Evolutionary conservation across 2,888 invertebrate genomes (phyloP).

Genomic region (Diarsia brunnea): DNA sequence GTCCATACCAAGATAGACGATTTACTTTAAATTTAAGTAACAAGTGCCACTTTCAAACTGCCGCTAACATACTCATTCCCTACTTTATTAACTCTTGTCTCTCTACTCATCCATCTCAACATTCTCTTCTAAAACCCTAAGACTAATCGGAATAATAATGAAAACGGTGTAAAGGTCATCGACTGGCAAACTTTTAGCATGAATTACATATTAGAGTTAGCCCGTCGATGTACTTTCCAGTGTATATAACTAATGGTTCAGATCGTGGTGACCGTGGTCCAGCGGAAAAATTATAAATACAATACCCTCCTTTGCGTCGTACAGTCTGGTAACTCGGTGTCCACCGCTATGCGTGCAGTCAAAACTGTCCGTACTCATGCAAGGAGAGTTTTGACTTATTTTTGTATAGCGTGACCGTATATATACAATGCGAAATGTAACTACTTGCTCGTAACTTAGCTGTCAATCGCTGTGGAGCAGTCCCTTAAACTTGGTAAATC

Average conservation of each 20-base stretch:
- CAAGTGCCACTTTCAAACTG: too few species aligned
- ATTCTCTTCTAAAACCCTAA: too few species aligned
- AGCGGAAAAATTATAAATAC: background rate
- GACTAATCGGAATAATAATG: background rate
- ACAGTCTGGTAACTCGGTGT: background rate
- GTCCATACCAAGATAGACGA: too few species aligned
- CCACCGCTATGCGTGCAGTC: too few species aligned
- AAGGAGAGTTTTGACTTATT: background rate
- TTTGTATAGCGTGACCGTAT: background rate
- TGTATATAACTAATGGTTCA: background rate
- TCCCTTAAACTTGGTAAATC: background rate
- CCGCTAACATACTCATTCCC: too few species aligned
- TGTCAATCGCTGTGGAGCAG: background rate
- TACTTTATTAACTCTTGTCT: too few species aligned
- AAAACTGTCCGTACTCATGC: too few species aligned
- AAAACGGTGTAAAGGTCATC: background rate
- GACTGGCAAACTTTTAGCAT: background rate
- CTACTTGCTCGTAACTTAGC: background rate
- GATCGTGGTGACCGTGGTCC: background rate
- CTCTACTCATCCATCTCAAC: too few species aligned
- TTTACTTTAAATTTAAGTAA: too few species aligned
- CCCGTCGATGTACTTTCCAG: background rate
- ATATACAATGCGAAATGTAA: background rate
- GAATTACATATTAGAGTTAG: background rate
- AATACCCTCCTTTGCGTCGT: background rate